Base-by-base conservation (phyloP, 92 coral and sea anemone genomes). In the Heteractis magnifica region DNA sequence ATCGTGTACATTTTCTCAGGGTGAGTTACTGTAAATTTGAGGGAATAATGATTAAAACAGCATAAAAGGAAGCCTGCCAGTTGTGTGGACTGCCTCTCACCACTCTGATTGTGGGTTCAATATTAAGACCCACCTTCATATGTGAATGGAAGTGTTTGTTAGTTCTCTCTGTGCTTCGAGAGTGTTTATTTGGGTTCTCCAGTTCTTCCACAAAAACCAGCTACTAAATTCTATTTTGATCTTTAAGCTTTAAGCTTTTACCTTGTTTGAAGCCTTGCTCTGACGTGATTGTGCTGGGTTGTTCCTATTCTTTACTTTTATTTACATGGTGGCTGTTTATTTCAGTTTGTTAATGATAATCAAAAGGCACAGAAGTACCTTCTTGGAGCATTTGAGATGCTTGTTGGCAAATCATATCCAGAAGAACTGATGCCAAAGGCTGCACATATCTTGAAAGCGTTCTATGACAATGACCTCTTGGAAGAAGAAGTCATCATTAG, bases 321-420 rank as follows among this genome's bases (percentile, higher is more conserved):
- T 21, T 10, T 79, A 44, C 21, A 50, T 10, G 1, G 5, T 19
- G 10, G n/a, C 20, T 71, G 77, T 71, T 26, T 49, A 10, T 65
- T 68, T 13, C 84, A 97, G 99, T 97, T 97, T 90, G 93, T 94
- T 51, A 81, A 89, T 90, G 91, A 87, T 49, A 97, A 97, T 81
- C 97, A 84, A 76, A 97, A 94, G 79, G 99, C 99, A 10, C 99
- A 97, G 92, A 94, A 95, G 86, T 95, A 94, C 83, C 91, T 97
- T 56, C 91, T 97, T 64, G 99, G 99, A 74, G 99, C 98, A 77
- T 97, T 89, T 86, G 99, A 97, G 85, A 83, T 97, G 93, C 90
- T 97, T 84, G 95, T 97, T 71, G 99, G 99, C 62, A 88, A 92
- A 85, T 94, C 99, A 41, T 97, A 92, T 76, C 99, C 99, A 14